These are phyloP conservation scores for Chalcosyrphus nemorum DNA, from an alignment of 2,888 invertebrate genomes.

Conservation along the genomic window DNA sequence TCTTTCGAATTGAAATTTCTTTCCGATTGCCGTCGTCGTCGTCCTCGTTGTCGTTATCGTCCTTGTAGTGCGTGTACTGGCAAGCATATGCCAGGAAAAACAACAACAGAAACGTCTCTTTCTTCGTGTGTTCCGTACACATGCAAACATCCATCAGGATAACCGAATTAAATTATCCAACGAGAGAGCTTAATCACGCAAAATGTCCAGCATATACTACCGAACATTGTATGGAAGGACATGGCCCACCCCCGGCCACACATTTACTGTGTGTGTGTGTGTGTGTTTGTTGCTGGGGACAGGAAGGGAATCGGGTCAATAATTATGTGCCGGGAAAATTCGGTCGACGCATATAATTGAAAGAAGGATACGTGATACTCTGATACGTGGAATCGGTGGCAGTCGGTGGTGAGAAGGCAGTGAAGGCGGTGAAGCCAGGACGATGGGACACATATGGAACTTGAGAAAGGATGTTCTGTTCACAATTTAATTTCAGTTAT, in stretches of 20 bases:
- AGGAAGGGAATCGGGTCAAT: constrained; percentile 53
- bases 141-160: constrained; percentile 69
- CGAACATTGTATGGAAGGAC: constrained; percentile 13
- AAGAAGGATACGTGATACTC: constrained; percentile 60
- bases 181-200: constrained; percentile 67
- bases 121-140: constrained; percentile 2
- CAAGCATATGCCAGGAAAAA: constrained; percentile 36
- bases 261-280: neutral
- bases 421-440: too few species aligned
- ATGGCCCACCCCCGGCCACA: neutral
- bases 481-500: constrained; percentile 48
- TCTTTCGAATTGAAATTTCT: constrained; percentile 65
- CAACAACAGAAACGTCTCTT: neutral
- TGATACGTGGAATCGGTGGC: constrained; percentile 28
- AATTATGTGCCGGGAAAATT: constrained; percentile 67
- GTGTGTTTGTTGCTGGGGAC: neutral
- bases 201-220: constrained; percentile 40
- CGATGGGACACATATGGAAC: neutral
- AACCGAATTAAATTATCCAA: constrained; percentile 67
- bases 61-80: constrained; percentile 27
- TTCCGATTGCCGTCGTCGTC: constrained; percentile 47
- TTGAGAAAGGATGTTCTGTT: constrained; percentile 10
- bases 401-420: too few species aligned
- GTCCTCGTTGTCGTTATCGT: constrained; percentile 11
- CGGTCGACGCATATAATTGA: constrained; percentile 67